Evolutionary conservation across 2,888 invertebrate genomes (phyloP), one percentile per base, ranked within the genome.

Genomic region (Scrobipalpa atriplicella): DNA sequence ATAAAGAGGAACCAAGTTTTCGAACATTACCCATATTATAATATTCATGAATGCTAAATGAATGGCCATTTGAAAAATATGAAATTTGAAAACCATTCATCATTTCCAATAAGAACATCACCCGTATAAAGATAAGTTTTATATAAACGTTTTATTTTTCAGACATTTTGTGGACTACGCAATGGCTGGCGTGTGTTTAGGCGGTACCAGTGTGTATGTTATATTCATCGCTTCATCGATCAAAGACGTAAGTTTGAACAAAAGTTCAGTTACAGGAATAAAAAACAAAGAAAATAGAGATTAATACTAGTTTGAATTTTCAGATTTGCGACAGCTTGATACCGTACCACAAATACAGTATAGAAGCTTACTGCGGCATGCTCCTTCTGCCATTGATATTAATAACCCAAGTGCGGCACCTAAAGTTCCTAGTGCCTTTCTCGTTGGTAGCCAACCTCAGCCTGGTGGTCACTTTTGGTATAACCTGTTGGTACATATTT

Each of bases 371-470:
- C 83, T 95, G 96, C 78, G 89, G 94, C 0, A 86, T 96, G 1
- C 83, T 96, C 0, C 84, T 96, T 2, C 74, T 96, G 0, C 96
- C 97, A 0, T 85, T 97, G 18, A 85, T 97, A 11, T 80, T 96
- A 0, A 93, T 96, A 60, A 95, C 95, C 5, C 96, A 96, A 83
- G 80, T 91, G 64, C 79, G 97, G 58, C 94, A 96, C 76, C 92
- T 99, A 0, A 97, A 96, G 82, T 95, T 95, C 76, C 89, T 99
- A 54, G 97, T 98, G 2, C 98, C 98, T 0, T 97, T 98, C 83
- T 98, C 99, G 0, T 91, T 96, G 67, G 80, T 97, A 19, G 99
- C 99, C 36, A 99, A 99, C 81, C 64, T 96, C 0, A 95, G 97
- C 66, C 95, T 98, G 77, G 86, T 96, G 0, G 79, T 94, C 0